Evolutionary conservation across 2,888 invertebrate species (phyloP).

Genomic region (Anthophora plumipes): DNA sequence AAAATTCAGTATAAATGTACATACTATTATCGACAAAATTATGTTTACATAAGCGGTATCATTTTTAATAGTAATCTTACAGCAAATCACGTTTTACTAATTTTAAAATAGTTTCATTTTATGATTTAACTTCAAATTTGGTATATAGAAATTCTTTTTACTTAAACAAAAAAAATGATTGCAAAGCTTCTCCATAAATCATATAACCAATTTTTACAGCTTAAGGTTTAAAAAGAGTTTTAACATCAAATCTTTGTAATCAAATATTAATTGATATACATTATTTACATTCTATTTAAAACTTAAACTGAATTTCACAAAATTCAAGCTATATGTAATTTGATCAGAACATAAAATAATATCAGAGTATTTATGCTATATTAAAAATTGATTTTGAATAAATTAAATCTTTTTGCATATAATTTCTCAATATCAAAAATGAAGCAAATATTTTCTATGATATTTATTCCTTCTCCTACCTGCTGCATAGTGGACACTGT

Average conservation of each 20-base stretch:
- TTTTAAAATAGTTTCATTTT: conserved; percentile 22
- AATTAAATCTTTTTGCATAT: conserved; percentile 22
- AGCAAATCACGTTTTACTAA: conserved; percentile 10
- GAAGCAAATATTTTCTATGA: conserved; percentile 38
- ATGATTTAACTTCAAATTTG: not conserved
- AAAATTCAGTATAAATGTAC: conserved; percentile 18
- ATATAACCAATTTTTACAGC: conserved; percentile 15
- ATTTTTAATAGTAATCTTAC: conserved; percentile 47
- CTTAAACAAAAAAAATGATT: conserved; percentile 30
- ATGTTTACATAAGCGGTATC: conserved; percentile 50
- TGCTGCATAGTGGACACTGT: conserved; percentile 35
- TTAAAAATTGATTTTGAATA: conserved; percentile 10
- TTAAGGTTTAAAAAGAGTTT: conserved; percentile 11
- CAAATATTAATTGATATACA: conserved; percentile 12
- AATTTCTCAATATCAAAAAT: conserved; percentile 54
- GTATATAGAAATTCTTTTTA: conserved; percentile 3
- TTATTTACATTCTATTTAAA: conserved; percentile 25
- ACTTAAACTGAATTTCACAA: conserved; percentile 8
- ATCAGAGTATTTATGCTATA: conserved; percentile 36
- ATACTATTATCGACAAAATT: conserved; percentile 12
- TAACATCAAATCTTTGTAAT: conserved; percentile 28
- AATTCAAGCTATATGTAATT: conserved; percentile 25
- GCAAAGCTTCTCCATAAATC: not conserved
- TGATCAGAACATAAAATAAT: conserved; percentile 10
- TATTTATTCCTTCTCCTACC: conserved; percentile 27